Evolutionary conservation across 2,888 invertebrate species (phyloP), one percentile per base, ranked within the genome.

Genomic region (Hirudinaria manillensis): DNA sequence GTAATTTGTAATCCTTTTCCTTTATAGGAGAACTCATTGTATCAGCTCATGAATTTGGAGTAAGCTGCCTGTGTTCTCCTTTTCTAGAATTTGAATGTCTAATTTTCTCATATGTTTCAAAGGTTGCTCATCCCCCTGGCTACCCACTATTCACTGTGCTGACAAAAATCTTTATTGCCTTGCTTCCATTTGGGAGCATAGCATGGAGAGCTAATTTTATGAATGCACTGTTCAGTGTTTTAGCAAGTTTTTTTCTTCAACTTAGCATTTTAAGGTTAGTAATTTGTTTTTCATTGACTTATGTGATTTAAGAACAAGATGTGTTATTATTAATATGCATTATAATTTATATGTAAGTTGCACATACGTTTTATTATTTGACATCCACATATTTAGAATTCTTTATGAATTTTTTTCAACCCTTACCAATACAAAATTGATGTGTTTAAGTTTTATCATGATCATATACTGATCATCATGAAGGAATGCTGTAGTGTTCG

Each of bases 91-190:
- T 29, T 24, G 56, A 24, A 1, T 56, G 24, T 56, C 61, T 65
- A 56, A 72, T 36, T 68, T 74, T 19, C 21, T 67, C 32, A 32
- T 27, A 61, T 7, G 10, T 29, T 38, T 24, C 78, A 6, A 78
- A 84, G 83, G 84, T 84, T 24, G 83, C 83, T 13, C 84, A 84
- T 70, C 84, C 84, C 4, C 84, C 84, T 38, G 84, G 84, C 4
- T 84, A 84, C 76, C 84, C 84, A n/a, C 76, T 84, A 38, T 83
- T 83, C 77, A 84, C 83, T 0, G 6, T 84, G 53, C 73, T 82
- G 53, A 77, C 82, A 27, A 80, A 81, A 77, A 74, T 81, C 29
- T 73, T 77, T 38, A 81, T 84, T 19, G 74, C 77, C 21, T 13
- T 80, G 10, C n/a, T 83, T 19, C 82, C 83, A 0, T 75, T 79